These are phyloP conservation scores for Megalurothrips usitatus DNA, from an alignment of 2,888 invertebrate genomes.

Conservation along the genomic window DNA sequence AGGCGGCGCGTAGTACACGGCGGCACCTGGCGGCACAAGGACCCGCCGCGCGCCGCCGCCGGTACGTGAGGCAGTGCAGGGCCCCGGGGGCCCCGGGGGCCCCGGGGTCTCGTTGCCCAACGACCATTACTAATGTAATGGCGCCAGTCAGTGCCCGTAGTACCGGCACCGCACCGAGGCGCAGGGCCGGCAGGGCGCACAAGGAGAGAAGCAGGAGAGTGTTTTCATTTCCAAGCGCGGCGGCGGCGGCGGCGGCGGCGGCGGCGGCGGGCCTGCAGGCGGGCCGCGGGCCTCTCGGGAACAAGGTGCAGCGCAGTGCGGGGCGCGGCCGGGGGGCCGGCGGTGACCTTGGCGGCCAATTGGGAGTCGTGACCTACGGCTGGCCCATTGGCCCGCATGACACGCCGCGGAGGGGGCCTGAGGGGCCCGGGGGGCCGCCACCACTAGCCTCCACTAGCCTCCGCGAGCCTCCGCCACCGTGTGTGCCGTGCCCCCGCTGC, in stretches of 20 bases:
- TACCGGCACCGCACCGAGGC: neutral
- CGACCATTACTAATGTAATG: constrained; percentile 6
- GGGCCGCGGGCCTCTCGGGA: neutral
- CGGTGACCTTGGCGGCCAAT: neutral
- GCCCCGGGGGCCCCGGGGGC: too few species aligned
- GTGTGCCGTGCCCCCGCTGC: too few species aligned
- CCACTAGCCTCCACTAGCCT: too few species aligned
- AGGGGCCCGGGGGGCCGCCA: too few species aligned
- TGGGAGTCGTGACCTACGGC: neutral
- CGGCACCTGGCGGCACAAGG: neutral
- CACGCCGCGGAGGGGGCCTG: too few species aligned
- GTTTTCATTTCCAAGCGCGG: neutral
- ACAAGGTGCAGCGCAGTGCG: neutral
- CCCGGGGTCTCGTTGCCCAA: neutral
- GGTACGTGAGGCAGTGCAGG: neutral
- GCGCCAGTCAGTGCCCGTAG: neutral
- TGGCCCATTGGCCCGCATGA: neutral
- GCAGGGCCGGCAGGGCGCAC: neutral
- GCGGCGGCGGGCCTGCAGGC: neutral
- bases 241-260: neutral
- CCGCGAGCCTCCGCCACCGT: too few species aligned
- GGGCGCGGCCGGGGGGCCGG: neutral
- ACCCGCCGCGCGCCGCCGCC: neutral
- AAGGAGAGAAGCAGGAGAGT: neutral
- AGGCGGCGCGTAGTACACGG: too few species aligned